A percentile compares a stretch with the other conserved stretches of the same genome.
Conservation (phyloP, 2,113 vertebrate species). For the Echinops telfairi region DNA sequence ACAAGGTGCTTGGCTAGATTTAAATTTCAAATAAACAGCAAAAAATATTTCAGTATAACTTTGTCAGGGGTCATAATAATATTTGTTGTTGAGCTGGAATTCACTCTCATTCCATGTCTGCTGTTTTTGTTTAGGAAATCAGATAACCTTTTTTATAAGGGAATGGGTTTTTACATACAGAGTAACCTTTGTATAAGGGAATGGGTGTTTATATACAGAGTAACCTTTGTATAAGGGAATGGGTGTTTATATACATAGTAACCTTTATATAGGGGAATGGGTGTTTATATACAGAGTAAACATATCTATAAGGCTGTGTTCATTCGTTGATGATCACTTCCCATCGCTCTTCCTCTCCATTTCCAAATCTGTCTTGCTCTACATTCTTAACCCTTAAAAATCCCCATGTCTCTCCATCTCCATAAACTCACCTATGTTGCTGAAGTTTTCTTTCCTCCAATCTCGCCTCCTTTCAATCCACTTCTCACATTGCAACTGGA, state of each 20-base stretch:
- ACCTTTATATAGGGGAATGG: too few species aligned
- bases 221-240: too few species aligned
- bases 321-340: too few species aligned
- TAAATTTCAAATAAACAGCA: slow-evolving; percentile 35
- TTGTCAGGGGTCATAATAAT: not conserved
- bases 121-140: slow-evolving; percentile 52
- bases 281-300: not conserved
- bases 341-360: not conserved
- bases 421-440: not conserved
- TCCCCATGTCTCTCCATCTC: not conserved
- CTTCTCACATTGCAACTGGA: not conserved
- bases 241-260: too few species aligned
- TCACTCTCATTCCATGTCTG: not conserved
- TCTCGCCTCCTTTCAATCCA: not conserved
- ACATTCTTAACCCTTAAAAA: not conserved
- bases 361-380: not conserved
- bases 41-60: not conserved
- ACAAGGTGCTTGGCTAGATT: not conserved
- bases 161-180: not conserved
- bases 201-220: not conserved
- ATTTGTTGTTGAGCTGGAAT: slow-evolving; percentile 16
- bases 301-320: not conserved
- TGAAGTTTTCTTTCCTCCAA: not conserved
- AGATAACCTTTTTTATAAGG: not conserved
- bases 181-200: not conserved